These are phyloP conservation scores for Temnothorax curvispinosus DNA, from an alignment of 1,140 invertebrate genomes.

Conservation along the genomic window DNA sequence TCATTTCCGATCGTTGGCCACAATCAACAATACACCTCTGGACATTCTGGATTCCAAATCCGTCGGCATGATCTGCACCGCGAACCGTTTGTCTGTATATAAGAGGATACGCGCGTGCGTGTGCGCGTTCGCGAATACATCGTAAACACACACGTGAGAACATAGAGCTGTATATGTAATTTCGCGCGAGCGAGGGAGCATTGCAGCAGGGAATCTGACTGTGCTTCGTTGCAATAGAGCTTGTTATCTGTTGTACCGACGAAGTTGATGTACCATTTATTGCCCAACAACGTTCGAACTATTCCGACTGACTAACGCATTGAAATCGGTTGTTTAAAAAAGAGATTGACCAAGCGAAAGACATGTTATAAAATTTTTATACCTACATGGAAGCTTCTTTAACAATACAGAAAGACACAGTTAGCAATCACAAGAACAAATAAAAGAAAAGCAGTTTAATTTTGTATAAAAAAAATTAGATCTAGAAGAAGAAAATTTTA, in stretches of 20 bases:
- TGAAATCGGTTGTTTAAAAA: slow-evolving; percentile 16
- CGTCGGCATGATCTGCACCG: slow-evolving; percentile 54
- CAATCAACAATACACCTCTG: slow-evolving; percentile 69
- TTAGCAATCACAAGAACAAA: neutral
- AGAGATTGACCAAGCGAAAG: neutral
- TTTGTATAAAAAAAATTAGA: neutral
- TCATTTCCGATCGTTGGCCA: slow-evolving; percentile 75
- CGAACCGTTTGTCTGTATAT: slow-evolving; percentile 45
- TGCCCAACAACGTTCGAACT: slow-evolving; percentile 59
- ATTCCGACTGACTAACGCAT: slow-evolving; percentile 46
- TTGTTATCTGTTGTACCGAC: slow-evolving; percentile 71
- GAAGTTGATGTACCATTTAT: slow-evolving; percentile 71
- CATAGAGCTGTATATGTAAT: neutral
- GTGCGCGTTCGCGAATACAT: neutral
- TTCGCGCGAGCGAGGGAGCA: slow-evolving; percentile 25
- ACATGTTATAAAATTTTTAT: neutral
- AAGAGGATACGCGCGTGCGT: neutral
- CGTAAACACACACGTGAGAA: neutral
- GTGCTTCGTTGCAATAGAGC: slow-evolving; percentile 63
- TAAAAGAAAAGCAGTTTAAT: neutral
- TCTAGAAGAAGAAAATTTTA: neutral
- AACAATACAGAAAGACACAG: neutral
- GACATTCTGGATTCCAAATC: slow-evolving; percentile 66
- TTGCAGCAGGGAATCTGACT: slow-evolving; percentile 14
- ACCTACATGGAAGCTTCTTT: too few relatives aligned